phyloP scores from a whole-genome alignment of 2,113 vertebrate species.

The Hyperoodon ampullatus region DNA sequence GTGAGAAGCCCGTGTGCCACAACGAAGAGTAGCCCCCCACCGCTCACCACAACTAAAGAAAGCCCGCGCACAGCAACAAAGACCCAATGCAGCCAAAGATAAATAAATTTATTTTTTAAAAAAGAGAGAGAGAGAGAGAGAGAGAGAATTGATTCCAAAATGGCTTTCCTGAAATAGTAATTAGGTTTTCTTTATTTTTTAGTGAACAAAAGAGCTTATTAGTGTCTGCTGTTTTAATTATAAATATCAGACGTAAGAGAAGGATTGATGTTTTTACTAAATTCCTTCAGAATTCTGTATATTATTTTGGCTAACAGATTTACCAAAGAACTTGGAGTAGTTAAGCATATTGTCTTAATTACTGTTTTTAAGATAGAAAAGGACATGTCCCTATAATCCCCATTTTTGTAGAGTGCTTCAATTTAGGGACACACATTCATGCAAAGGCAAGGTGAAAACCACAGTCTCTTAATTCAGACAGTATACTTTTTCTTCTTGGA shows the following conservation, averaged over 20 bases:
- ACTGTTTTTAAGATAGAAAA: slow-evolving; percentile 18
- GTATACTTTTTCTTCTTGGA: neutral
- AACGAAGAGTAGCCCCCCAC: no score
- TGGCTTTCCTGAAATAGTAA: neutral
- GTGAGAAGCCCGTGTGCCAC: no score
- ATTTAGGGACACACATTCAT: neutral
- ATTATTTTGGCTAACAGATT: slow-evolving; percentile 33
- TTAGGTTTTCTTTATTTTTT: neutral
- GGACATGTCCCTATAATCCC: neutral
- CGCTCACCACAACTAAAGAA: no score
- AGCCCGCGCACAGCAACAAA: no score
- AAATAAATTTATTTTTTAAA: no score
- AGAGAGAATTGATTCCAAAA: neutral
- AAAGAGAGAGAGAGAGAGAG: no score
- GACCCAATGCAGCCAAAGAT: no score
- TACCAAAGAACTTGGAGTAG: slow-evolving; percentile 33
- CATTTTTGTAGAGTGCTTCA: neutral
- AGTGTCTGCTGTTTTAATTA: slow-evolving; percentile 13
- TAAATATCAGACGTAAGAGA: slow-evolving; percentile 43
- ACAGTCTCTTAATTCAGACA: neutral
- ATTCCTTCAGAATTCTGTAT: slow-evolving; percentile 29
- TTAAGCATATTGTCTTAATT: slow-evolving; percentile 18
- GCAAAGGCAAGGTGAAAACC: neutral
- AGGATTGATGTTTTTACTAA: slow-evolving; percentile 10
- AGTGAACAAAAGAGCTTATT: neutral